Evolutionary conservation across 1,140 invertebrate genomes (phyloP).

Genomic region (Penaeus chinensis): DNA sequence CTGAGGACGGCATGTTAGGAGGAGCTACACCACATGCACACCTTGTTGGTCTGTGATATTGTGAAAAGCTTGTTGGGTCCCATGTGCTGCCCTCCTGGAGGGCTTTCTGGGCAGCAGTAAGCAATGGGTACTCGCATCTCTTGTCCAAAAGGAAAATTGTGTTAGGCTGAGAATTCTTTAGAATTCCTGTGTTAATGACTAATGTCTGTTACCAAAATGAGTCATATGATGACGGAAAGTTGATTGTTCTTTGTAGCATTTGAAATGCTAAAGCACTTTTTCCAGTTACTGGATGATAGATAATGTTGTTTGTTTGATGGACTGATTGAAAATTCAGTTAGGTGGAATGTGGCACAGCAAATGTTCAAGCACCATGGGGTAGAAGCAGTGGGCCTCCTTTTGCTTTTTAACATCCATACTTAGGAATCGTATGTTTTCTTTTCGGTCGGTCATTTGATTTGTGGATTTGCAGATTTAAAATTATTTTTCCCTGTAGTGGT

Average conservation of each 20-base stretch:
- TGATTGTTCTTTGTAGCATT: conserved; percentile 61
- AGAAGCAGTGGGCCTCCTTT: too few relatives aligned
- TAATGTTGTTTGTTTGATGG: conserved; percentile 43
- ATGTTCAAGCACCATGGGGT: conserved; percentile 47
- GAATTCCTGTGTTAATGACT: conserved; percentile 59
- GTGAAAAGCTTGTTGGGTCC: conserved; percentile 56
- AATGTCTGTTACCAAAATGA: conserved; percentile 59
- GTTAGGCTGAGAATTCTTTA: conserved; percentile 59
- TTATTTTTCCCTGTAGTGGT: conserved; percentile 55
- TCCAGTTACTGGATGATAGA: conserved; percentile 56
- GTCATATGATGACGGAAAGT: conserved; percentile 59
- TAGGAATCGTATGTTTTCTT: not conserved
- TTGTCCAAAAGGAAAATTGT: conserved; percentile 61
- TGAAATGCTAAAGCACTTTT: conserved; percentile 57
- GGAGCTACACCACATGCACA: conserved; percentile 62
- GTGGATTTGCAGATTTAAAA: conserved; percentile 2
- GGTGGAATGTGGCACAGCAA: conserved; percentile 57
- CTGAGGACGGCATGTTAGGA: conserved; percentile 60
- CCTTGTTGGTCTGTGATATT: conserved; percentile 62
- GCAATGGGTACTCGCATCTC: conserved; percentile 42
- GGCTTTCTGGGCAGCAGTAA: conserved; percentile 18
- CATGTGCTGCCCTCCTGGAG: conserved; percentile 13
- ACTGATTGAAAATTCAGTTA: conserved; percentile 53
- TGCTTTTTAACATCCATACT: too few relatives aligned
- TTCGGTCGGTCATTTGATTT: not conserved